phyloP scores from a whole-genome alignment of 1,140 invertebrate genomes.

The Cherax destructor region DNA sequence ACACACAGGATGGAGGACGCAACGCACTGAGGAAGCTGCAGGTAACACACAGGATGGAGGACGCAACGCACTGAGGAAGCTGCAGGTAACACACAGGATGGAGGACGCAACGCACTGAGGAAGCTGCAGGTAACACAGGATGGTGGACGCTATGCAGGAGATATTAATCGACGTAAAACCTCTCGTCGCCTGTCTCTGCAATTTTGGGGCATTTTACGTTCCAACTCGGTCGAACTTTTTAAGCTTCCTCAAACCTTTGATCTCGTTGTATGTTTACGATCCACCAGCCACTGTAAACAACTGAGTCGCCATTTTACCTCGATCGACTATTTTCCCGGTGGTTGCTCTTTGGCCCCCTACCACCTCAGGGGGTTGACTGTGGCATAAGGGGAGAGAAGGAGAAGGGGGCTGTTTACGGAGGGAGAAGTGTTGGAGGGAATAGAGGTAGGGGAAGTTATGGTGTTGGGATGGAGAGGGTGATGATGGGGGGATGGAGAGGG shows the following conservation, averaged over 20 bases:
- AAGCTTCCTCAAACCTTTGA: background rate
- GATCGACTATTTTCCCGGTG: too few species aligned
- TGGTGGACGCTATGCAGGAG: background rate
- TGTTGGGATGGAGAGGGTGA: too few species aligned
- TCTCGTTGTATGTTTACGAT: background rate
- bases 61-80: background rate
- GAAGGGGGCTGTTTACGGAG: too few species aligned
- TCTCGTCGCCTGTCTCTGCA: background rate
- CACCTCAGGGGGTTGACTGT: too few species aligned
- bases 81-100: background rate
- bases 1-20: background rate
- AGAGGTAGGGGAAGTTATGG: too few species aligned
- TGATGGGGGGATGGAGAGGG: too few species aligned
- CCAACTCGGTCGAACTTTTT: background rate
- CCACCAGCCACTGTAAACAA: background rate
- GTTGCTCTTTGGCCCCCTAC: too few species aligned
- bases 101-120: background rate
- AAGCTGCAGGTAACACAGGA: background rate
- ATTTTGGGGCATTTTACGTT: background rate
- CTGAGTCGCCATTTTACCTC: too few species aligned
- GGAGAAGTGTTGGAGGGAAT: too few species aligned
- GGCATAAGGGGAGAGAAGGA: too few species aligned
- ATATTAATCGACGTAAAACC: background rate
- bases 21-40: background rate
- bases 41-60: background rate